phyloP scores from a whole-genome alignment of 1,140 invertebrate species.

The Drosophila yakuba region DNA sequence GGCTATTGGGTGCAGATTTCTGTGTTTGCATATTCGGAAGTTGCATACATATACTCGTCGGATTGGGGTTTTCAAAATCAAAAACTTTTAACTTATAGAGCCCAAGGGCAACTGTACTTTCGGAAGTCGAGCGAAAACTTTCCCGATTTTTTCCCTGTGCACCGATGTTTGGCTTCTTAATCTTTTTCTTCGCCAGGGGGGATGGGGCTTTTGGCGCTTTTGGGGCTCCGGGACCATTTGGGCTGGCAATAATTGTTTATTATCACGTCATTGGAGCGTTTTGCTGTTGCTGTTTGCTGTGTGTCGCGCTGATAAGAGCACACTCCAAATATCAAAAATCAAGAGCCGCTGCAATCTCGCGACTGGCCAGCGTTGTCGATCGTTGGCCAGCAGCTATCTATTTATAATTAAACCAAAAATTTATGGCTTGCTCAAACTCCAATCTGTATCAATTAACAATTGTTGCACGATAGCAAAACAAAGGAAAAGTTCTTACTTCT shows the following conservation, averaged over 20 bases:
- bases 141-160: not conserved
- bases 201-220: slow-evolving; percentile 17
- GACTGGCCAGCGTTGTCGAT: slow-evolving; percentile 22
- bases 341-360: slow-evolving; percentile 3
- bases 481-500: slow-evolving; percentile 21
- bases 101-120: not conserved
- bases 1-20: too few relatives aligned
- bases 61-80: not conserved
- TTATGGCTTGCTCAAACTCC: slow-evolving; percentile 46
- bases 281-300: slow-evolving; percentile 11
- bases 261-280: slow-evolving; percentile 61
- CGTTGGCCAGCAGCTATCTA: slow-evolving; percentile 32
- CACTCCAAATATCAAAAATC: slow-evolving; percentile 51
- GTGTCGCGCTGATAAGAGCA: slow-evolving; percentile 51
- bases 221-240: slow-evolving; percentile 36
- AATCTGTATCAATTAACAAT: slow-evolving; percentile 39
- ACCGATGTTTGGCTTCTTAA: slow-evolving; percentile 8
- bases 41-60: too few relatives aligned
- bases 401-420: slow-evolving; percentile 53
- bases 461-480: slow-evolving; percentile 22
- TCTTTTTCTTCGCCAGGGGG: slow-evolving; percentile 11
- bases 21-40: too few relatives aligned
- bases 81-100: too few relatives aligned
- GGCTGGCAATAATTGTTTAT: slow-evolving; percentile 67
- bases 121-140: not conserved